A percentile compares a stretch with the other conserved stretches of the same genome.
phyloP scores from a whole-genome alignment of 2,888 invertebrate genomes.

The Chaitophorus viminalis region DNA sequence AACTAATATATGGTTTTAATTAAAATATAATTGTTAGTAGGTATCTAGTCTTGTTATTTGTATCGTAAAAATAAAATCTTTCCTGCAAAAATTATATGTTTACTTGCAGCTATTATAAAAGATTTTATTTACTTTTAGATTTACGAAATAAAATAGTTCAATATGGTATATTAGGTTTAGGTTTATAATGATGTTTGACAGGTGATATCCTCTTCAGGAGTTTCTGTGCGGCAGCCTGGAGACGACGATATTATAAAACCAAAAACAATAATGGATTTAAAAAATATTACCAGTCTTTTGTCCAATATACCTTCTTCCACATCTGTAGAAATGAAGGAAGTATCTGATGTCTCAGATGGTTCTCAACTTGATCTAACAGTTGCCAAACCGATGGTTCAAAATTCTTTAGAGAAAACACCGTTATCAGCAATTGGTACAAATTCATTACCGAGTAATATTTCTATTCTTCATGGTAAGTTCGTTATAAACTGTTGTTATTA shows the following conservation, averaged over 20 bases:
- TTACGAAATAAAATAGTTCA: neutral
- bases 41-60: no score
- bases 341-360: conserved; percentile 53
- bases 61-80: no score
- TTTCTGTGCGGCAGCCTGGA: conserved; percentile 69
- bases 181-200: conserved; percentile 65
- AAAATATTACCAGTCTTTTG: conserved; percentile 48
- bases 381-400: conserved; percentile 66
- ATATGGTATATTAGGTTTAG: conserved; percentile 59
- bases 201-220: conserved; percentile 71
- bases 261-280: conserved; percentile 59
- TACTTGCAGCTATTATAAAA: neutral
- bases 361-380: conserved; percentile 63
- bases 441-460: conserved; percentile 71
- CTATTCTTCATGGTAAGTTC: conserved; percentile 69
- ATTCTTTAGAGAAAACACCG: conserved; percentile 82
- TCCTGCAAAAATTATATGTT: neutral
- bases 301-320: conserved; percentile 59
- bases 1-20: no score
- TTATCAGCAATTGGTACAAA: conserved; percentile 86
- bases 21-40: no score
- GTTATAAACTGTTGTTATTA: neutral
- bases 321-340: conserved; percentile 62
- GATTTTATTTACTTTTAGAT: neutral
- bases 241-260: conserved; percentile 64